phyloP scores from a whole-genome alignment of 2,113 vertebrate species.

The Sinosuthora webbiana region DNA sequence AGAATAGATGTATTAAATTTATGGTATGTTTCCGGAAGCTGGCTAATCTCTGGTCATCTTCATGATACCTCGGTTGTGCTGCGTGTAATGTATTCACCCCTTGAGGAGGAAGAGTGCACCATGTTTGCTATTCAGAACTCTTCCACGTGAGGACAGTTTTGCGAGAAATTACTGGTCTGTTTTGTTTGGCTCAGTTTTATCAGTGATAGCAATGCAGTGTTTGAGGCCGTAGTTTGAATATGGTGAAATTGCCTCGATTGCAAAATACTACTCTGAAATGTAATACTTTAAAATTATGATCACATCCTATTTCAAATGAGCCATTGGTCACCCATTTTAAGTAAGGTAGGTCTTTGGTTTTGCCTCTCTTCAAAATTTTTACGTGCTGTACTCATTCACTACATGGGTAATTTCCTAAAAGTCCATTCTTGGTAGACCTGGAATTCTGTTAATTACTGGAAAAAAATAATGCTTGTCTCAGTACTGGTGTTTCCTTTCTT shows the following conservation, averaged over 20 bases:
- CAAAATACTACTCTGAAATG: not conserved
- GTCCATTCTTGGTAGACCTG: not conserved
- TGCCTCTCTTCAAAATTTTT: not conserved
- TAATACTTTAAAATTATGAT: not conserved
- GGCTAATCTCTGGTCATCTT: too few relatives aligned
- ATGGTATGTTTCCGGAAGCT: not conserved
- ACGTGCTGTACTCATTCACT: not conserved
- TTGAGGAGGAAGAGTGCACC: accelerated
- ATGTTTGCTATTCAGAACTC: accelerated
- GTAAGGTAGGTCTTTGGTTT: not conserved
- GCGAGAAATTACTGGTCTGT: not conserved
- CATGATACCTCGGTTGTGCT: accelerated
- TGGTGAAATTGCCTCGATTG: not conserved
- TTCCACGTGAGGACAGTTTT: not conserved
- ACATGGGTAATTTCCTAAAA: not conserved
- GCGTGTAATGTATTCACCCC: accelerated
- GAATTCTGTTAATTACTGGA: not conserved
- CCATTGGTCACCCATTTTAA: not conserved
- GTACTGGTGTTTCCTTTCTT: not conserved
- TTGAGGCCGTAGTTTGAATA: not conserved
- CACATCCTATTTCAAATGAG: not conserved
- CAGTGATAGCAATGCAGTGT: not conserved
- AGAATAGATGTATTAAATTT: not conserved
- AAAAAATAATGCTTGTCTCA: not conserved
- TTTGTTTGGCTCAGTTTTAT: not conserved